Evolutionary conservation across 2,797 vertebrate species (phyloP).

Genomic region (Menidia menidia): DNA sequence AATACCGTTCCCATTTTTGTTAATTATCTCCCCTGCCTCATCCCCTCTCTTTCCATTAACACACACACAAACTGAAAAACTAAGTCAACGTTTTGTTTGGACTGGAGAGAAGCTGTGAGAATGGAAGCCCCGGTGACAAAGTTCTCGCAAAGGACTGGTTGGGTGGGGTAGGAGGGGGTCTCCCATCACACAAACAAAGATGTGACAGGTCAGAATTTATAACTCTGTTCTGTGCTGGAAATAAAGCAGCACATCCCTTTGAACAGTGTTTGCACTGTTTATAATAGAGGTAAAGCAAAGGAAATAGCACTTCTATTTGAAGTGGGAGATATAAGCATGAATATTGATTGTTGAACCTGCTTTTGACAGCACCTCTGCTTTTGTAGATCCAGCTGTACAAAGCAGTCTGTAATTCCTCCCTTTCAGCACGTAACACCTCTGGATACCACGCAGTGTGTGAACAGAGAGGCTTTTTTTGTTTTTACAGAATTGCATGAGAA

Average conservation of each 20-base stretch:
- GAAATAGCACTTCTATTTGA: slow-evolving; percentile 20
- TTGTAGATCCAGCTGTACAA: slow-evolving; percentile 52
- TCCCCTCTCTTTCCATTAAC: slow-evolving; percentile 2
- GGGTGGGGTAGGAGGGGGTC: slow-evolving; percentile 54
- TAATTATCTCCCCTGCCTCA: slow-evolving; percentile 12
- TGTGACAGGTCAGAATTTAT: slow-evolving; percentile 78
- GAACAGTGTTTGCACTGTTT: slow-evolving; percentile 43
- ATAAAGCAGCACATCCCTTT: slow-evolving; percentile 44
- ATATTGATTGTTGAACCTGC: slow-evolving; percentile 23
- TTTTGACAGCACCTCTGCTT: slow-evolving; percentile 29
- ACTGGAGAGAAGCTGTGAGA: slow-evolving; percentile 67
- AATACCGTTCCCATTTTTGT: slow-evolving; percentile 12
- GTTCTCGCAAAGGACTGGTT: slow-evolving; percentile 76
- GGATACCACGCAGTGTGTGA: slow-evolving; percentile 58
- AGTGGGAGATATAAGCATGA: slow-evolving; percentile 15
- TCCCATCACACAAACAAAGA: slow-evolving; percentile 79
- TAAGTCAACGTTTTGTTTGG: slow-evolving; percentile 67
- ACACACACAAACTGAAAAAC: slow-evolving; percentile 54
- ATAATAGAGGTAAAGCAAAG: slow-evolving; percentile 24
- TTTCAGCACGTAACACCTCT: slow-evolving; percentile 51
- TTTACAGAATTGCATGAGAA: slow-evolving; percentile 58
- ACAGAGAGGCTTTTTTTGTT: slow-evolving; percentile 47
- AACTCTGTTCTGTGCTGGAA: slow-evolving; percentile 54
- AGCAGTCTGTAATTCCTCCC: slow-evolving; percentile 37
- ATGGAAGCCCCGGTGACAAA: slow-evolving; percentile 74